Evolutionary conservation across 1,140 invertebrate genomes (phyloP).

Genomic region (Gerris buenoi): DNA sequence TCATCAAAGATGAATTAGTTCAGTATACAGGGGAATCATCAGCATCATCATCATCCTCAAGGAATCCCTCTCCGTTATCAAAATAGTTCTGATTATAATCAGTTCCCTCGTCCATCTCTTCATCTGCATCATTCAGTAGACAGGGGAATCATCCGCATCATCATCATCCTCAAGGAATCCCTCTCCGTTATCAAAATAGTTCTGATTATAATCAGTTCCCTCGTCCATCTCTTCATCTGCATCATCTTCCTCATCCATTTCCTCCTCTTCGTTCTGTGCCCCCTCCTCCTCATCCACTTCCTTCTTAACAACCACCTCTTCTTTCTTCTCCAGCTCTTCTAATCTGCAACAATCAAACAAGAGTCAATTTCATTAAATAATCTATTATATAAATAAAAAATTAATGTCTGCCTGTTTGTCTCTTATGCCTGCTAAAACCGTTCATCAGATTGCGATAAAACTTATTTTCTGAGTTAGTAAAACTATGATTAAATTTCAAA

Average conservation of each 20-base stretch:
- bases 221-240: constrained; percentile 32
- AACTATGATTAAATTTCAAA: too few relatives aligned
- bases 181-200: constrained; percentile 69
- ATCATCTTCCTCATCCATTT: constrained; percentile 31
- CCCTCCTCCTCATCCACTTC: constrained; percentile 34
- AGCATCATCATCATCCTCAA: constrained; percentile 64
- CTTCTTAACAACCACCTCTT: constrained; percentile 32
- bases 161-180: constrained; percentile 65
- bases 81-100: constrained; percentile 38
- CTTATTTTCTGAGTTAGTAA: not conserved
- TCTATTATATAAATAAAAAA: too few relatives aligned
- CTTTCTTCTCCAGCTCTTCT: constrained; percentile 42
- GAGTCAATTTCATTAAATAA: too few relatives aligned
- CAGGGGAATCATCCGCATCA: constrained; percentile 62
- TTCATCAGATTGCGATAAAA: too few relatives aligned
- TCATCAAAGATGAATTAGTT: too few relatives aligned
- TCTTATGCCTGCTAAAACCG: too few relatives aligned
- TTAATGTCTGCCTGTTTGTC: too few relatives aligned
- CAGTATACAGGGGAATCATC: constrained; percentile 59
- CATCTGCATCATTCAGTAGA: constrained; percentile 38
- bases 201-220: constrained; percentile 27
- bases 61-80: constrained; percentile 72
- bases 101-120: constrained; percentile 26
- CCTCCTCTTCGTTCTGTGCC: constrained; percentile 30
- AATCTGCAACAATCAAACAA: constrained; percentile 29